Conservation (phyloP, 2,888 invertebrate species). For the Buathra laborator region DNA sequence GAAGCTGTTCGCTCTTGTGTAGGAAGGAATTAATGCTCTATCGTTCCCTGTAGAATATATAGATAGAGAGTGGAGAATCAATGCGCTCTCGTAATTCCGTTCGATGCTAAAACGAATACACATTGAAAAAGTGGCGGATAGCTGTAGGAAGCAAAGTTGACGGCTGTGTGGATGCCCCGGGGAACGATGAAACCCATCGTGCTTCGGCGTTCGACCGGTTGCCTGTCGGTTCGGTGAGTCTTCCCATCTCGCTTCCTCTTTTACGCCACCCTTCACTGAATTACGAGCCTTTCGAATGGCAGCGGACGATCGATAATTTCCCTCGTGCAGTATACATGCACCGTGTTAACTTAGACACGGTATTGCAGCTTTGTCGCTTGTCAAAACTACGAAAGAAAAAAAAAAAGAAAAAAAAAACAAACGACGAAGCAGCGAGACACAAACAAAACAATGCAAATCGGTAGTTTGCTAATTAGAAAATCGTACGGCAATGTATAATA, state of each 20-base stretch:
- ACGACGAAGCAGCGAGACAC: conserved; percentile 8
- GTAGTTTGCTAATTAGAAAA: conserved; percentile 2
- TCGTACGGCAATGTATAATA: conserved; percentile 3
- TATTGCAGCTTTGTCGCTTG: background rate
- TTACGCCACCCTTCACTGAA: conserved; percentile 65
- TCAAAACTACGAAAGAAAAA: conserved; percentile 50
- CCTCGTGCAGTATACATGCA: conserved; percentile 18
- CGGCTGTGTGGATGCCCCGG: conserved; percentile 62
- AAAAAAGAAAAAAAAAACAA: conserved; percentile 45
- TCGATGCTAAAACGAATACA: conserved; percentile 29
- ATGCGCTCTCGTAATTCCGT: conserved; percentile 52
- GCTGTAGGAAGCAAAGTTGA: conserved; percentile 10
- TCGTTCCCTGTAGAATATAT: conserved; percentile 53
- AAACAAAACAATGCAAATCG: conserved; percentile 29
- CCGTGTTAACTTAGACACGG: conserved; percentile 15
- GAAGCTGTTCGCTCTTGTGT: conserved; percentile 33
- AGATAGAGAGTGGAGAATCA: conserved; percentile 55
- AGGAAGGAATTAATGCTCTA: conserved; percentile 49
- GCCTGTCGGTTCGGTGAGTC: conserved; percentile 77
- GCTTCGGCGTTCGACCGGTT: conserved; percentile 80
- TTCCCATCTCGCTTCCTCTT: conserved; percentile 56
- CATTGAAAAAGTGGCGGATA: conserved; percentile 5
- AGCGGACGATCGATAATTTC: conserved; percentile 72
- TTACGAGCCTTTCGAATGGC: conserved; percentile 66
- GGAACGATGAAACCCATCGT: conserved; percentile 76